Base-by-base conservation (phyloP, 2,888 invertebrate genomes). In the Drosophila longiperda region DNA sequence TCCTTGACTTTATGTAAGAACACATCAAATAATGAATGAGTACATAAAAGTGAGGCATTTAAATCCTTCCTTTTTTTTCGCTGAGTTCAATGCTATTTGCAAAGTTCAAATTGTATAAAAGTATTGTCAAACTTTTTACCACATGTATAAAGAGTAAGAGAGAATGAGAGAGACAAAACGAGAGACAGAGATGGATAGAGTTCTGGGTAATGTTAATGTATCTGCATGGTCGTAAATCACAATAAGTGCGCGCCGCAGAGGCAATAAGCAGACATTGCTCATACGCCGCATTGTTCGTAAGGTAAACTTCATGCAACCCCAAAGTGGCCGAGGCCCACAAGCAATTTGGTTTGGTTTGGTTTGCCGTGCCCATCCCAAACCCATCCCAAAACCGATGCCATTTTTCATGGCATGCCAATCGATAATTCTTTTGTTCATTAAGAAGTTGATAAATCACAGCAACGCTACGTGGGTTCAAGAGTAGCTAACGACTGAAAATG, bases 381-480 rank as follows among this genome's bases (percentile, higher is more conserved):
- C 38, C 26, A 29, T 36, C 42, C 12, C 60, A 66, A 66, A 70
- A 63, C 62, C 55, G 54, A 52, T 70, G 70, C 79, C 68, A 87
- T 87, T 87, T 85, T 82, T 85, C 85, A 87, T 85, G 80, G 61
- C 66, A 63, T 59, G 71, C 76, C 87, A 89, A 86, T 86, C 85
- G 90, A 86, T 86, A 89, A 82, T 89, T 87, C 90, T 85, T 87
- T 89, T 86, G 85, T 86, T 89, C 88, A 86, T 86, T 86, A 87
- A 86, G 85, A 76, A 89, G 85, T 86, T 87, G 80, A 86, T 86
- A 86, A 86, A 86, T 86, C 85, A 86, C 82, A 69, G 75, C 32
- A 59, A 9, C 48, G 29, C 38, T 40, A 49, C 59, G 36, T 45
- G 48, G 26, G 12, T 38, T 52, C 29, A 45, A 33, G 45, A 33